Percentiles rank a stretch among this genome's conserved stretches.
phyloP scores from a whole-genome alignment of 2,797 vertebrate species.

The Cuniculus paca region DNA sequence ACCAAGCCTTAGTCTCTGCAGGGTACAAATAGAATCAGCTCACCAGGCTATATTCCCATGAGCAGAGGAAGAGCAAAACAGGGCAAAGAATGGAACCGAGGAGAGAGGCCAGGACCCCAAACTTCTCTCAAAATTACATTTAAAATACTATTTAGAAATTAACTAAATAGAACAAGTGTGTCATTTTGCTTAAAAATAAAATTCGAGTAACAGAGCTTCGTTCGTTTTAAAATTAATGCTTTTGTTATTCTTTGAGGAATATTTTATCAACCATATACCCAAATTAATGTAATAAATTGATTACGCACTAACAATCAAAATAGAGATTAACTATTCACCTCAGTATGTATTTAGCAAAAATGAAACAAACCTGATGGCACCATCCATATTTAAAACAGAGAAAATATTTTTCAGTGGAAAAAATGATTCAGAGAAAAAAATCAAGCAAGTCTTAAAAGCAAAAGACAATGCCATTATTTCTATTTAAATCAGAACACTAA shows the following conservation, averaged over 20 bases:
- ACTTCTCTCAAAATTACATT: background rate
- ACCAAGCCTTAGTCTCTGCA: background rate
- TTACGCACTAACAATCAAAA: background rate
- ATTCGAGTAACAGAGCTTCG: background rate
- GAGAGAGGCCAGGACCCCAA: background rate
- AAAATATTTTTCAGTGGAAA: background rate
- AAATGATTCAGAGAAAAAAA: background rate
- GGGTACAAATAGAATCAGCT: background rate
- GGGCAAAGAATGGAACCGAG: background rate
- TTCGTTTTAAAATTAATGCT: constrained; percentile 4
- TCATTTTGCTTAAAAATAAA: constrained; percentile 49
- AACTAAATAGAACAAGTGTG: background rate
- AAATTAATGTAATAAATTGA: background rate
- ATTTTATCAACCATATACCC: background rate
- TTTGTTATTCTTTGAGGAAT: background rate
- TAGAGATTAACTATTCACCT: background rate
- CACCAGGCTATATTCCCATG: background rate
- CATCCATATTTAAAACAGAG: background rate
- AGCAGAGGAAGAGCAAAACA: background rate
- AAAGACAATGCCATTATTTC: background rate
- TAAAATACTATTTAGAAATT: background rate
- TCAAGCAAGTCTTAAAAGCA: constrained; percentile 15
- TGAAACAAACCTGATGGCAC: background rate
- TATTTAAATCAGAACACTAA: background rate
- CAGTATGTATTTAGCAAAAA: background rate